Percentiles rank a stretch among this genome's conserved stretches.
These are phyloP conservation scores for Caerostris extrusa DNA, from an alignment of 1,140 invertebrate genomes.

Conservation along the genomic window DNA sequence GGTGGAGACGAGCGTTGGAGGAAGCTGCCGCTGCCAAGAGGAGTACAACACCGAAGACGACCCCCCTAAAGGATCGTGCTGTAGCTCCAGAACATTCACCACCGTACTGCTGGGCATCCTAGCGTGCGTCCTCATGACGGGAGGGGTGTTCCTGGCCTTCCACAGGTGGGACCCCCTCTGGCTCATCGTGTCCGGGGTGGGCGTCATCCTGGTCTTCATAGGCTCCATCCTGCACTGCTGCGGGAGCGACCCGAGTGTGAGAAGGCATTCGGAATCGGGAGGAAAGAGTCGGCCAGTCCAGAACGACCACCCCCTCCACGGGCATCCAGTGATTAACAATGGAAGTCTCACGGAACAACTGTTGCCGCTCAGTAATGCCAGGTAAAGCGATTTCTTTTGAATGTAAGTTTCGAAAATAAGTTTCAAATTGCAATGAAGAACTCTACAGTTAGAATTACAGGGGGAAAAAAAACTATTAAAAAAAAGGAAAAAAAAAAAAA, in stretches of 20 bases:
- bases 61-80: neutral
- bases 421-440: too few relatives aligned
- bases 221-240: constrained; percentile 73
- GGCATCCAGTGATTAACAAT: neutral
- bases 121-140: constrained; percentile 73
- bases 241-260: neutral
- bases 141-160: constrained; percentile 75
- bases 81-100: constrained; percentile 61
- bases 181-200: constrained; percentile 70
- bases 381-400: neutral
- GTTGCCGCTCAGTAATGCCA: constrained; percentile 70
- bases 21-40: constrained; percentile 51
- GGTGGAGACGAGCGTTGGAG: constrained; percentile 43
- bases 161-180: constrained; percentile 76
- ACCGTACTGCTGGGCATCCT: constrained; percentile 68
- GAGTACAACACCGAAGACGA: constrained; percentile 1
- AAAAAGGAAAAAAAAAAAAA: neutral
- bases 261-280: neutral
- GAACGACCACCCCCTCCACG: neutral
- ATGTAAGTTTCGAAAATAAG: neutral
- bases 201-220: constrained; percentile 61
- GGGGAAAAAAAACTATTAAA: neutral
- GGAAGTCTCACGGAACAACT: constrained; percentile 71
- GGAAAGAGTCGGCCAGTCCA: constrained; percentile 3
- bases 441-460: neutral